Percentiles rank a stretch among this genome's conserved stretches.
phyloP scores from a whole-genome alignment of 2,888 invertebrate genomes.

The Ellobium chinense region DNA sequence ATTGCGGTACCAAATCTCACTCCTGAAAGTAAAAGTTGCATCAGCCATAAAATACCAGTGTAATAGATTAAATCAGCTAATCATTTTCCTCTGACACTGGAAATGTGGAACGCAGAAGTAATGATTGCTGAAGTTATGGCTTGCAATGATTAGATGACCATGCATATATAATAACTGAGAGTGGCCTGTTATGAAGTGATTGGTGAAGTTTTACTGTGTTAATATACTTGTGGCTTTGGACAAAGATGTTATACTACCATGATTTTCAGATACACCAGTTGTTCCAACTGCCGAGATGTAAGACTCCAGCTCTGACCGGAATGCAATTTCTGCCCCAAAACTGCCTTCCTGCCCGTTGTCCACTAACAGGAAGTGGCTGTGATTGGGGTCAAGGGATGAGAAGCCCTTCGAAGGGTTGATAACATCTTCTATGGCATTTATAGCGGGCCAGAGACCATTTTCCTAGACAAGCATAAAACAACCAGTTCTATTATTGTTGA shows the following conservation, averaged over 20 bases:
- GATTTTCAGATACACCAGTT: conserved; percentile 64
- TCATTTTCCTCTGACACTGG: too few species aligned
- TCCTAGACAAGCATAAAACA: conserved; percentile 51
- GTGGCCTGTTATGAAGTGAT: too few species aligned
- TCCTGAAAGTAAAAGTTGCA: too few species aligned
- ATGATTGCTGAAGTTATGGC: too few species aligned
- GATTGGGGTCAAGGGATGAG: conserved; percentile 76
- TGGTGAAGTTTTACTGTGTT: too few species aligned
- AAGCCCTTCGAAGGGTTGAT: conserved; percentile 47
- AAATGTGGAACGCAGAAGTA: too few species aligned
- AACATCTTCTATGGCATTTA: conserved; percentile 68
- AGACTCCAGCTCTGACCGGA: conserved; percentile 71
- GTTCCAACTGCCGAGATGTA: conserved; percentile 67
- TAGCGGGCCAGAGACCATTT: conserved; percentile 71
- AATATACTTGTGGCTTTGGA: background rate
- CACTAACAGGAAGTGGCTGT: conserved; percentile 78
- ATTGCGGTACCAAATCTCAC: too few species aligned
- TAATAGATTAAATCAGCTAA: too few species aligned
- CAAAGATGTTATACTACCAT: conserved; percentile 63
- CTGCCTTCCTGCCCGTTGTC: conserved; percentile 75
- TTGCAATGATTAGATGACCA: too few species aligned
- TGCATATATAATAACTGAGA: too few species aligned
- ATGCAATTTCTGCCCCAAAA: conserved; percentile 75
- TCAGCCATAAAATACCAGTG: too few species aligned
- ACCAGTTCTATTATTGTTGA: too few species aligned